These are phyloP conservation scores for Caenorhabditis plicata DNA, from an alignment of 2,888 invertebrate genomes.

Conservation along the genomic window DNA sequence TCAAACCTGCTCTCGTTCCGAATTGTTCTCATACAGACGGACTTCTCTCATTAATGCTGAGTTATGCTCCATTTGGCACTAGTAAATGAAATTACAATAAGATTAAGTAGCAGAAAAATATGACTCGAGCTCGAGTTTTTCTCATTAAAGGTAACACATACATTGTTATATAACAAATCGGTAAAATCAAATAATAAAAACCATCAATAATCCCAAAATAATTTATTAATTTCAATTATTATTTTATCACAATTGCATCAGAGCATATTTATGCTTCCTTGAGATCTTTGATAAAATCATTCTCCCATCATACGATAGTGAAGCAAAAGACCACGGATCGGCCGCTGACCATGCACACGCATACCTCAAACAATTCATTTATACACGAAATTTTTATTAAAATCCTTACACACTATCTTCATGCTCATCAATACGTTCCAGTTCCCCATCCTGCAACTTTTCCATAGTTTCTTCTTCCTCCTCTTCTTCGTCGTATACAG, in stretches of 20 bases:
- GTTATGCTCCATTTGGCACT: slow-evolving; percentile 4
- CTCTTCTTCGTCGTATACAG: slow-evolving; percentile 29
- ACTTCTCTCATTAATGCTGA: slow-evolving; percentile 48
- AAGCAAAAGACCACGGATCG: slow-evolving; percentile 99
- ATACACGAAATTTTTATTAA: neutral
- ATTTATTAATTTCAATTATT: neutral
- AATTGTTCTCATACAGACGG: slow-evolving; percentile 55
- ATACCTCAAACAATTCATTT: slow-evolving; percentile 46
- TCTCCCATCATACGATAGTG: slow-evolving; percentile 92
- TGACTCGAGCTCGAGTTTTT: too few relatives aligned
- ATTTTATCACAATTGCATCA: slow-evolving; percentile 38
- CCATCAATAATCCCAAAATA: slow-evolving; percentile 9
- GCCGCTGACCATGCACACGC: slow-evolving; percentile 94
- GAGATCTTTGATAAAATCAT: slow-evolving; percentile 68
- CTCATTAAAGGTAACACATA: too few relatives aligned
- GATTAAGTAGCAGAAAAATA: too few relatives aligned
- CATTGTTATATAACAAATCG: too few relatives aligned
- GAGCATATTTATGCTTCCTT: slow-evolving; percentile 50
- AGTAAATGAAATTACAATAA: too few relatives aligned
- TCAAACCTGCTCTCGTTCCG: slow-evolving; percentile 59
- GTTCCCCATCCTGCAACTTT: slow-evolving; percentile 72
- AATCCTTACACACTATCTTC: slow-evolving; percentile 87
- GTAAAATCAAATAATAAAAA: neutral
- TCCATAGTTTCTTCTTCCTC: slow-evolving; percentile 25
- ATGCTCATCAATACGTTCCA: slow-evolving; percentile 87